Conservation (phyloP, 2,888 invertebrate species). For the Lepidocyrtinus sp. region DNA sequence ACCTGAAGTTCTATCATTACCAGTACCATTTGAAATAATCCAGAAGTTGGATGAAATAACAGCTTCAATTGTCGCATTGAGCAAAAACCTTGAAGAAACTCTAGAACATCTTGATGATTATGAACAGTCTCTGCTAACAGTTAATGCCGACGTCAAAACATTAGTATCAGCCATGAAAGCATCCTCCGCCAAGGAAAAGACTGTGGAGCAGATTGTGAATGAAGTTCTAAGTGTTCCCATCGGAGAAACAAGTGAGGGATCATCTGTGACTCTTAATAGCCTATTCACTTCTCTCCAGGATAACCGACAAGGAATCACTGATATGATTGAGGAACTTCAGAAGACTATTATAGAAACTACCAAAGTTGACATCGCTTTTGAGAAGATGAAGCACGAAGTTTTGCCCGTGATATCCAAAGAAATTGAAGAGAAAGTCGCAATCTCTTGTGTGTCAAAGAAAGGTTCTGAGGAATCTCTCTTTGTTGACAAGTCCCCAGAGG, state of each 20-base stretch:
- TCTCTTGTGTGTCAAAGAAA: conserved; percentile 40
- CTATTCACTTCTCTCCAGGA: conserved; percentile 27
- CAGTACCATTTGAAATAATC: too few species aligned
- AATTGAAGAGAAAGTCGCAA: conserved; percentile 40
- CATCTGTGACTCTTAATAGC: conserved; percentile 35
- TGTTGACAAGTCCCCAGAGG: conserved; percentile 41
- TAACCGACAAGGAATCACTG: conserved; percentile 22
- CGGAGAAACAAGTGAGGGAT: conserved; percentile 46
- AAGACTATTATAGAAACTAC: not conserved
- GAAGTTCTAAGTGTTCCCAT: conserved; percentile 43
- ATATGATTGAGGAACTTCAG: too few species aligned
- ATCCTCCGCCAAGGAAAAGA: conserved; percentile 53
- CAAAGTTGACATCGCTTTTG: conserved; percentile 35
- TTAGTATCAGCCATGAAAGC: conserved; percentile 53
- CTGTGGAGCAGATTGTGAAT: conserved; percentile 43
- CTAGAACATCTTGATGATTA: too few species aligned
- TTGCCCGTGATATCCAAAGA: conserved; percentile 42
- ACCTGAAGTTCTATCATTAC: too few species aligned
- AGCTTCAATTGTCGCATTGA: too few species aligned
- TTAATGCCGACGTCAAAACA: too few species aligned
- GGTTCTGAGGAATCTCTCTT: conserved; percentile 25
- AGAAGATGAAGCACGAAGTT: conserved; percentile 36
- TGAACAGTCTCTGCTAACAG: too few species aligned
- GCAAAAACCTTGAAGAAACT: too few species aligned
- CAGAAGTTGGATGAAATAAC: too few species aligned